phyloP scores from a whole-genome alignment of 2,113 vertebrate genomes.

The Syngnathus scovelli region DNA sequence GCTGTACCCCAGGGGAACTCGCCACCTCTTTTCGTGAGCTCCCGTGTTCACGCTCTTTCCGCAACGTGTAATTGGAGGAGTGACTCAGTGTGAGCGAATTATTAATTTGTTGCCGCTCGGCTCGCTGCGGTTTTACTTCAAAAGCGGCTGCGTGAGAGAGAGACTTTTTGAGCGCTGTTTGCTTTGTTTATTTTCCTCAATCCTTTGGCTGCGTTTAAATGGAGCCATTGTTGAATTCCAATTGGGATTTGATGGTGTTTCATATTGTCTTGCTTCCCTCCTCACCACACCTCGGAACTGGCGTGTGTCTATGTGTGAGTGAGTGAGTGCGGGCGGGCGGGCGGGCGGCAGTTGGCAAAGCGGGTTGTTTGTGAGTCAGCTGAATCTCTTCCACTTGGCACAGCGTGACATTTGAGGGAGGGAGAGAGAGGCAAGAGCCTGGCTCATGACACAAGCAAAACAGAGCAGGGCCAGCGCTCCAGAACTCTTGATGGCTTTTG shows the following conservation, averaged over 20 bases:
- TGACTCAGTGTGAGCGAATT: slow-evolving; percentile 51
- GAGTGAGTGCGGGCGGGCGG: slow-evolving; percentile 22
- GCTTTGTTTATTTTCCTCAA: slow-evolving; percentile 11
- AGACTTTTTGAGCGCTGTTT: slow-evolving; percentile 17
- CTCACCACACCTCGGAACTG: slow-evolving; percentile 14
- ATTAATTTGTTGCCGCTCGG: slow-evolving; percentile 44
- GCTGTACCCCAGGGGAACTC: slow-evolving; percentile 32
- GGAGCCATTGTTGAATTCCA: neutral
- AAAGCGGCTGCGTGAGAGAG: slow-evolving; percentile 17
- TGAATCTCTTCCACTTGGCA: slow-evolving; percentile 59
- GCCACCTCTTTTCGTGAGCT: slow-evolving; percentile 37
- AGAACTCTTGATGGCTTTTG: slow-evolving; percentile 29
- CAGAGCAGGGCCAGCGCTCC: slow-evolving; percentile 9
- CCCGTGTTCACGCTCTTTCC: slow-evolving; percentile 44
- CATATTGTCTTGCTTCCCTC: neutral
- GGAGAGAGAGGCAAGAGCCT: slow-evolving; percentile 11
- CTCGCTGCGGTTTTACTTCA: slow-evolving; percentile 33
- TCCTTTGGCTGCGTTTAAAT: slow-evolving; percentile 6
- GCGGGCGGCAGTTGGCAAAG: slow-evolving; percentile 49
- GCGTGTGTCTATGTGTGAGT: slow-evolving; percentile 16
- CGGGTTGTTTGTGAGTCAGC: slow-evolving; percentile 63
- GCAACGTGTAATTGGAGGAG: slow-evolving; percentile 45
- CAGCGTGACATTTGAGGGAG: slow-evolving; percentile 47
- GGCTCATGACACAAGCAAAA: slow-evolving; percentile 27
- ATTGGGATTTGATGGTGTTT: neutral